These are phyloP conservation scores for Corbicula japonica DNA, from an alignment of 2,888 invertebrate species.

Conservation along the genomic window DNA sequence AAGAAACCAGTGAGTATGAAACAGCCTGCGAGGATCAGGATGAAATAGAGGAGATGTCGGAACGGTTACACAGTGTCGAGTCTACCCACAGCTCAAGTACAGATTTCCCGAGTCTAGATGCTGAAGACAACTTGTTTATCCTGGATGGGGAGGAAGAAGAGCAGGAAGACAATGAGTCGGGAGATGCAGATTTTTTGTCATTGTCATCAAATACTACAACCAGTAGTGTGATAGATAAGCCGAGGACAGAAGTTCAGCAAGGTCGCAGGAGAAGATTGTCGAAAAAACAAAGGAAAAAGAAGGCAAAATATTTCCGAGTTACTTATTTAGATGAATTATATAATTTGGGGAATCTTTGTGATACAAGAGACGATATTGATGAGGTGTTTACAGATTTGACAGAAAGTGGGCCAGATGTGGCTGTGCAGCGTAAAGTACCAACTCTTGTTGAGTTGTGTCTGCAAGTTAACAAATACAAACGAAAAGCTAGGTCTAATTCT, in stretches of 20 bases:
- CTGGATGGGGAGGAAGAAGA: constrained; percentile 13
- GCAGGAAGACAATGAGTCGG: constrained; percentile 4
- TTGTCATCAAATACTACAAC: constrained; percentile 13
- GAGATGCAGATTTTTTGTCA: constrained; percentile 18
- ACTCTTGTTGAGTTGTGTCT: constrained; percentile 65
- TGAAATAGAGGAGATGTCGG: background rate
- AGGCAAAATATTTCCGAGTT: constrained; percentile 37
- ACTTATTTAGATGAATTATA: constrained; percentile 57
- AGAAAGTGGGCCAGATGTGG: constrained; percentile 16
- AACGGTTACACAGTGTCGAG: background rate
- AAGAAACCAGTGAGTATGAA: constrained; percentile 50
- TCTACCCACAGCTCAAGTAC: constrained; percentile 4
- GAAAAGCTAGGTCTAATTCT: constrained; percentile 14
- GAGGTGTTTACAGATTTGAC: constrained; percentile 31
- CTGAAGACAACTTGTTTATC: background rate
- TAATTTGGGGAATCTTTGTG: constrained; percentile 53
- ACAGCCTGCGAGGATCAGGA: constrained; percentile 42
- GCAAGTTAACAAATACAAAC: constrained; percentile 30
- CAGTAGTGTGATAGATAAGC: background rate
- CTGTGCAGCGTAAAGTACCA: constrained; percentile 53
- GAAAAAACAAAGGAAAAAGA: constrained; percentile 62
- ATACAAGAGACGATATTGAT: constrained; percentile 50
- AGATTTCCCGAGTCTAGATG: constrained; percentile 1
- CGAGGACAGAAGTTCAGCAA: constrained; percentile 3
- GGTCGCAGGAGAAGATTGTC: constrained; percentile 47